Percentiles rank a stretch among this genome's conserved stretches.
Conservation (phyloP, 2,113 vertebrate species). For the Poecilia latipinna region DNA sequence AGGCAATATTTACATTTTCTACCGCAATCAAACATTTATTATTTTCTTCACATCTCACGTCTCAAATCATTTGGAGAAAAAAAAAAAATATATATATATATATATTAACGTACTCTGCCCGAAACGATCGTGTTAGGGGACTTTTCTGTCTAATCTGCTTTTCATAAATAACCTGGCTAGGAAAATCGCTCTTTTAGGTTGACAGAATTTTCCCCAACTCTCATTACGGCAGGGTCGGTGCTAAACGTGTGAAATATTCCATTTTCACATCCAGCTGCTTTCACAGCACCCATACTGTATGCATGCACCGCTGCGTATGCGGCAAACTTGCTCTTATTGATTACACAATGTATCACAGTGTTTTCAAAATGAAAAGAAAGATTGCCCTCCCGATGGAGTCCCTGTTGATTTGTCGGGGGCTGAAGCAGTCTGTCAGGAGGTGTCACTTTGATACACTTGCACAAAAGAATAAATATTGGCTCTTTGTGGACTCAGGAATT, state of each 20-base stretch:
- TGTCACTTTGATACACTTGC: constrained; percentile 35
- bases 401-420: constrained; percentile 24
- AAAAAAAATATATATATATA: neutral
- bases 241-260: constrained; percentile 3
- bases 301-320: neutral
- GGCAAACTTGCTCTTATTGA: neutral
- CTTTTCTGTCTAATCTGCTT: constrained; percentile 23
- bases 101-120: neutral
- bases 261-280: constrained; percentile 15
- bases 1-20: neutral
- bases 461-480: constrained; percentile 35
- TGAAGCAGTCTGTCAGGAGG: constrained; percentile 22
- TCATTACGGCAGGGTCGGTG: neutral
- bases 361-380: constrained; percentile 19
- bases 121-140: constrained; percentile 9
- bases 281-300: neutral
- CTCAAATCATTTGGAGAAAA: constrained; percentile 17
- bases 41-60: neutral
- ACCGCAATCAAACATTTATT: neutral
- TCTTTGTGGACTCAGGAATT: constrained; percentile 39
- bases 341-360: constrained; percentile 8
- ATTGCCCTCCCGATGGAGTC: constrained; percentile 9
- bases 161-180: neutral
- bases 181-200: constrained; percentile 15
- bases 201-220: constrained; percentile 1